Conservation (phyloP, 2,113 vertebrate genomes). For the Charina bottae region DNA sequence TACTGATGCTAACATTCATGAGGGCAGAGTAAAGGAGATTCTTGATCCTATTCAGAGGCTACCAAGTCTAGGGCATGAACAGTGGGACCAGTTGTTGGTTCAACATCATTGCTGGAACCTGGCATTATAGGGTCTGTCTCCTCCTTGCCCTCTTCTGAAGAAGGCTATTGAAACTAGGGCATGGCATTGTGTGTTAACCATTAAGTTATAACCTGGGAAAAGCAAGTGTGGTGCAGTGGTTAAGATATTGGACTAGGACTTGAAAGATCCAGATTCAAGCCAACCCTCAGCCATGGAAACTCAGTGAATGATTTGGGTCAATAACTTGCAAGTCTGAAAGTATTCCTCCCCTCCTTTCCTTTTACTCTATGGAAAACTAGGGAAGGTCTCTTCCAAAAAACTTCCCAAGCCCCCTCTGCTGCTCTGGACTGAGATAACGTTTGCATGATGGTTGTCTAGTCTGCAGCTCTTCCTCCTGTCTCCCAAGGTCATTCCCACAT, state of each 20-base stretch:
- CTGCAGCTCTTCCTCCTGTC: no score
- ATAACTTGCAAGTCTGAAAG: background rate
- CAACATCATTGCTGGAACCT: background rate
- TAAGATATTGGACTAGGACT: background rate
- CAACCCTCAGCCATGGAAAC: background rate
- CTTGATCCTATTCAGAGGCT: background rate
- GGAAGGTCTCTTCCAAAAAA: background rate
- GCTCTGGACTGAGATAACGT: background rate
- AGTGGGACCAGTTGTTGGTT: background rate
- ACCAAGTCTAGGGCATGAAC: background rate
- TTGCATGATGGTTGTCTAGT: background rate
- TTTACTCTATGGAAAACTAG: background rate
- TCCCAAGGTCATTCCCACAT: background rate
- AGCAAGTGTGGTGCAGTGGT: background rate
- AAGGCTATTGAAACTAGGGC: background rate
- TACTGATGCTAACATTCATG: background rate
- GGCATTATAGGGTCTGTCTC: background rate
- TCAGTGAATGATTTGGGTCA: background rate
- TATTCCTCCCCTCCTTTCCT: background rate
- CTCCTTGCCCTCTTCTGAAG: background rate
- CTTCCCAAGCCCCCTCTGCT: background rate
- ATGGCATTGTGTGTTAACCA: background rate
- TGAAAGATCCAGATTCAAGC: background rate
- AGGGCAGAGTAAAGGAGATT: background rate
- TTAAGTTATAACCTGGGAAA: background rate